A percentile compares a stretch with the other conserved stretches of the same genome.
These are phyloP conservation scores for Plemyria rubiginata DNA, from an alignment of 2,888 invertebrate species.

Conservation along the genomic window DNA sequence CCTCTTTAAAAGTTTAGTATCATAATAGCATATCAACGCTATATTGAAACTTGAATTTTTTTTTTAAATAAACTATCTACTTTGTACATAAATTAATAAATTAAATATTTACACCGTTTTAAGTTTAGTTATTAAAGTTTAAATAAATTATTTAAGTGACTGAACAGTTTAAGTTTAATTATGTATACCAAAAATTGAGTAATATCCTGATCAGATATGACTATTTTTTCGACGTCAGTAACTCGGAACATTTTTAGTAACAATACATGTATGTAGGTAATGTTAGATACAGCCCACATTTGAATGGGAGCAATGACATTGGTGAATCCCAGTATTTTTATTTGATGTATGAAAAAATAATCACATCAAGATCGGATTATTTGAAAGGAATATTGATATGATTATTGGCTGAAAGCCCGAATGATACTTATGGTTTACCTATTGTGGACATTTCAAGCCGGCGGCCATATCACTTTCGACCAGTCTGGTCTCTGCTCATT, in stretches of 20 bases:
- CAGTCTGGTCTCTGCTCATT: conserved; percentile 75
- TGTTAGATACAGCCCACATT: conserved; percentile 23
- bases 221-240: conserved; percentile 52
- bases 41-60: not conserved
- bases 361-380: conserved; percentile 60
- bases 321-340: conserved; percentile 35
- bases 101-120: not conserved
- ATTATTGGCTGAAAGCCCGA: conserved; percentile 75
- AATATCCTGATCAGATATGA: conserved; percentile 54
- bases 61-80: no score
- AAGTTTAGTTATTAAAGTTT: conserved; percentile 1
- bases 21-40: conserved; percentile 8
- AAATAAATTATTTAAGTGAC: not conserved
- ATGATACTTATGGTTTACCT: conserved; percentile 85
- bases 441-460: conserved; percentile 79
- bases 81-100: not conserved
- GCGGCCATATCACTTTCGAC: conserved; percentile 79
- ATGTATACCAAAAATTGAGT: conserved; percentile 30
- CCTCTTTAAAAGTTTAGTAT: conserved; percentile 17
- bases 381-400: conserved; percentile 62
- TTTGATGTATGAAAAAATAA: conserved; percentile 65
- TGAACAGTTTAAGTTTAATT: conserved; percentile 8
- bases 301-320: conserved; percentile 31
- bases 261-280: conserved; percentile 12
- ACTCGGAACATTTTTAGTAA: conserved; percentile 2